These are phyloP conservation scores for Ahaetulla prasina DNA, from an alignment of 2,113 vertebrate genomes.

Conservation along the genomic window DNA sequence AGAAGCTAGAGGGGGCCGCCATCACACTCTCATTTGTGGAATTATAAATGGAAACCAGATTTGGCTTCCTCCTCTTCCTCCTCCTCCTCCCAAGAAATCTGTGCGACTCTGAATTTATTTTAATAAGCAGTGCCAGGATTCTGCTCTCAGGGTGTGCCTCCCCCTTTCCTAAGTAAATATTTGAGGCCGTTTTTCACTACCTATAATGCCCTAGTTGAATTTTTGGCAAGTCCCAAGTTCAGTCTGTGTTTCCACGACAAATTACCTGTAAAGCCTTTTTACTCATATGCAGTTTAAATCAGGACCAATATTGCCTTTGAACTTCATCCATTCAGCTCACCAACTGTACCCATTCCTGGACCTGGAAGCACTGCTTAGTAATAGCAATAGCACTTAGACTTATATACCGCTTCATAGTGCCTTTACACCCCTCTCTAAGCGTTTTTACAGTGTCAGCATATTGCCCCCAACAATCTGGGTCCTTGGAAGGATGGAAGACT, in stretches of 20 bases:
- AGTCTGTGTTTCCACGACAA: not conserved
- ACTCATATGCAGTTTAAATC: not conserved
- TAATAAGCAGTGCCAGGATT: not conserved
- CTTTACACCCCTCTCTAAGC: no score
- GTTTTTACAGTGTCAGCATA: no score
- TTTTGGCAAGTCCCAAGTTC: not conserved
- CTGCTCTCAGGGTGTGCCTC: not conserved
- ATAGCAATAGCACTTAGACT: no score
- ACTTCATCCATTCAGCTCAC: not conserved
- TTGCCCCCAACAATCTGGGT: no score
- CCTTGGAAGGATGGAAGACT: no score
- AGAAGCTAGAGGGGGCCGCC: no score
- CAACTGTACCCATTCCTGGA: not conserved
- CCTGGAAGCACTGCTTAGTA: not conserved
- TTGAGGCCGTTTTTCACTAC: not conserved
- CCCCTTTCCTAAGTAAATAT: not conserved
- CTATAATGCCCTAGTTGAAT: not conserved
- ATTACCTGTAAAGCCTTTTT: not conserved
- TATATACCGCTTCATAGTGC: no score
- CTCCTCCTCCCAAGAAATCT: not conserved
- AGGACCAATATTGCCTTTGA: not conserved
- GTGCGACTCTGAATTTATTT: not conserved
- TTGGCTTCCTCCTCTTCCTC: no score
- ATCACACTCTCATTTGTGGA: not conserved
- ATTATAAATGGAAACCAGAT: not conserved